Base-by-base conservation (phyloP, 35 echinoderm and acorn worm genomes). In the Hemicentrotus pulcherrimus region DNA sequence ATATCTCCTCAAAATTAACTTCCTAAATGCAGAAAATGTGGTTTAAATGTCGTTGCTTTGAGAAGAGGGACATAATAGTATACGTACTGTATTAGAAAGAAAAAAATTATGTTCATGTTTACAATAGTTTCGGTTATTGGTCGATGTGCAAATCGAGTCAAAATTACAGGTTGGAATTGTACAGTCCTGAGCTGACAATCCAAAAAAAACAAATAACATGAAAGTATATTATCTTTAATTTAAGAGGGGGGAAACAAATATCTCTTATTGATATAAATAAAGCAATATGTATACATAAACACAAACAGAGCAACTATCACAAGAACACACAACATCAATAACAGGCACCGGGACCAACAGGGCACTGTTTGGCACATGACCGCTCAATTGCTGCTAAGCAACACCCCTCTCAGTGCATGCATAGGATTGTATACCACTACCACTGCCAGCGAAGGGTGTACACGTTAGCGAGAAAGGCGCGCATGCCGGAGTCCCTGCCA, bases 401-500 rank as follows among this genome's bases (percentile, higher is more conserved):
- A 90, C 88, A 90, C 88, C 88, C 88, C 88, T 90, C 88, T 47
- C 88, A 19, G n/a, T 90, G 88, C 88, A 90, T 33, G 46, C 88
- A 90, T 41, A 41, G 35, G 35, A 41, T 41, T 41, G 35, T 3
- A 41, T 47, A 47, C 46, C 46, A 90, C 88, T 16, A 90, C 46
- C 88, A 90, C 88, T 35, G 32, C 88, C 32, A 47, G 32, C 33
- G 88, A 32, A 33, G 46, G n/a, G 32, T 47, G 46, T 90, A 47
- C 88, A 15, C 88, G 88, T 90, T 18, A 41, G 45, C 46, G 11
- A 30, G 88, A 45, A 45, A 90, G 88, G 88, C 88, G 88, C 88
- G 88, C 88, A 90, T 90, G 88, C 46, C 88, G 31, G 46, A 46
- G 11, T 45, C 31, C 46, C 46, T 11, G 13, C 4, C 10, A 41